Percentiles rank a stretch among this genome's conserved stretches.
Evolutionary conservation across 1,140 invertebrate species (phyloP).

Genomic region (Lucilia cuprina): DNA sequence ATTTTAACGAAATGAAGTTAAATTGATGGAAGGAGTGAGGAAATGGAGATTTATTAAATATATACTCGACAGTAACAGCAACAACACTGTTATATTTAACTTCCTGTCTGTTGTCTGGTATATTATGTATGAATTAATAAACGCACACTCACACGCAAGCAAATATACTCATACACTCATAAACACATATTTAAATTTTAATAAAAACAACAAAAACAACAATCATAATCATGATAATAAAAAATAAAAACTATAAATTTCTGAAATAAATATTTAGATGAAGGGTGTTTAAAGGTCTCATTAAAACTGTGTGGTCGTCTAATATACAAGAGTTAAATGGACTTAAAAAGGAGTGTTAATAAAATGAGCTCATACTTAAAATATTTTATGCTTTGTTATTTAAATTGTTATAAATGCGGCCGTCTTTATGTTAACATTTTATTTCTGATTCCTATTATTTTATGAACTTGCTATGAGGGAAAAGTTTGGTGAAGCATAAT

Average conservation of each 20-base stretch:
- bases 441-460: neutral
- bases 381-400: neutral
- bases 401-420: neutral
- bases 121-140: neutral
- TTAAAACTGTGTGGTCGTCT: neutral
- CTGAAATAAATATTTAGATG: neutral
- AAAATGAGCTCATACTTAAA: neutral
- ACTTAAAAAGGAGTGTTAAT: neutral
- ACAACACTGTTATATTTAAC: neutral
- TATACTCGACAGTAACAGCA: neutral
- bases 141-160: neutral
- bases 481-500: neutral
- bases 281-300: neutral
- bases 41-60: neutral
- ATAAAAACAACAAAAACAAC: neutral
- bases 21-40: neutral
- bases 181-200: constrained; percentile 10
- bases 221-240: neutral
- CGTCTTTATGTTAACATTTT: neutral
- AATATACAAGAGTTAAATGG: neutral
- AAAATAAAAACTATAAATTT: neutral
- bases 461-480: neutral
- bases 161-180: neutral
- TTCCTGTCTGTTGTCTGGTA: neutral
- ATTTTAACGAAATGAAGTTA: neutral